Percentiles rank a stretch among this genome's conserved stretches.
These are phyloP conservation scores for Zenarchopterus dispar DNA, from an alignment of 2,797 vertebrate genomes.

Conservation along the genomic window DNA sequence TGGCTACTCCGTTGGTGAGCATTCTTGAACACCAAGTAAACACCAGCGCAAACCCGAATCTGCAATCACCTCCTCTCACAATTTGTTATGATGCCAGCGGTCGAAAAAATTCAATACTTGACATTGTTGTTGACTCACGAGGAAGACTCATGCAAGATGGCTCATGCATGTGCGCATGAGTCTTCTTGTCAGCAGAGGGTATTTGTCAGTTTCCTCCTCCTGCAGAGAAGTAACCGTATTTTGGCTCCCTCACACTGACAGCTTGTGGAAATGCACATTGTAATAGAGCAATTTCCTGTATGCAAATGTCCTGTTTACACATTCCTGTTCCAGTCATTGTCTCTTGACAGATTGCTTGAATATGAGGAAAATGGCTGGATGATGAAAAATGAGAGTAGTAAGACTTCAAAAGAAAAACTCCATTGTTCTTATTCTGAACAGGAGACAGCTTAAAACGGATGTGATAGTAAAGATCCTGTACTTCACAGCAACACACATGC, in stretches of 20 bases:
- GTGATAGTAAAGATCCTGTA: constrained; percentile 37
- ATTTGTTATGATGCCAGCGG: constrained; percentile 16
- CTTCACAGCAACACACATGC: constrained; percentile 31
- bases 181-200: constrained; percentile 49
- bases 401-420: constrained; percentile 62
- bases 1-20: constrained; percentile 3
- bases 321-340: constrained; percentile 72
- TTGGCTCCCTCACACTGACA: constrained; percentile 63
- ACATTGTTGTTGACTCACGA: neutral
- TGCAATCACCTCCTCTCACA: constrained; percentile 19
- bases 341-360: constrained; percentile 77
- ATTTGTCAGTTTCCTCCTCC: constrained; percentile 61
- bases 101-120: neutral
- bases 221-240: constrained; percentile 58
- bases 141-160: too few species aligned
- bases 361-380: constrained; percentile 62
- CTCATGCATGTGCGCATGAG: constrained; percentile 24
- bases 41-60: constrained; percentile 11
- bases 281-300: constrained; percentile 83
- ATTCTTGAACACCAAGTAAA: constrained; percentile 23
- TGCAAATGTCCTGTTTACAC: constrained; percentile 81
- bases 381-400: constrained; percentile 74
- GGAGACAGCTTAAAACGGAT: constrained; percentile 57
- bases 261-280: constrained; percentile 75
- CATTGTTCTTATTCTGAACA: constrained; percentile 47